phyloP scores from a whole-genome alignment of 2,113 vertebrate species.

The Centropus unirufus region DNA sequence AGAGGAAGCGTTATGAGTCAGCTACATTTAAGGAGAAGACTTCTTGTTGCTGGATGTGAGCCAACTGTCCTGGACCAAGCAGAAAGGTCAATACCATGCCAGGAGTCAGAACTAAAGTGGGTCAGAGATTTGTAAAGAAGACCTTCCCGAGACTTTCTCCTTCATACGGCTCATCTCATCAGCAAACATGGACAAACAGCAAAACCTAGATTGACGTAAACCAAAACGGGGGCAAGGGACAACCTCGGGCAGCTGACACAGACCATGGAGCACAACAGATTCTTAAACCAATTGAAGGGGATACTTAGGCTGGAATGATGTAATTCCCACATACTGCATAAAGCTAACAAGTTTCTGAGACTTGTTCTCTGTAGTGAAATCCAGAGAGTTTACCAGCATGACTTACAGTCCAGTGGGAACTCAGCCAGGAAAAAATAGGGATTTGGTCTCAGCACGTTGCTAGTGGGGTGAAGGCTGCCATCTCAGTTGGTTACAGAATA shows the following conservation, averaged over 20 bases:
- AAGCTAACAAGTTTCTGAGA: not conserved
- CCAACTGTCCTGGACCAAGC: not conserved
- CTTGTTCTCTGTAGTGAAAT: not conserved
- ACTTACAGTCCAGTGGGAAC: not conserved
- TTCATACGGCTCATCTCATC: not conserved
- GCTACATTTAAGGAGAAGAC: not conserved
- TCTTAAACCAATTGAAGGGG: not conserved
- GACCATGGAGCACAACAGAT: not conserved
- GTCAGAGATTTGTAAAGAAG: not conserved
- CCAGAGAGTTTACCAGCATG: not conserved
- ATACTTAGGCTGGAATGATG: not conserved
- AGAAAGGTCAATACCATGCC: not conserved
- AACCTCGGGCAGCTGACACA: not conserved
- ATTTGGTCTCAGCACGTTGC: not conserved
- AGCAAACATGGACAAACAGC: not conserved
- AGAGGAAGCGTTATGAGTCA: not conserved
- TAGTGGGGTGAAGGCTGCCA: not conserved
- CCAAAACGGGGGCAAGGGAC: not conserved
- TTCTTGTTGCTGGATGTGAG: not conserved
- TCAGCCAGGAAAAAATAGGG: not conserved
- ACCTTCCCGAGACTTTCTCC: not conserved
- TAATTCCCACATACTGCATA: not conserved
- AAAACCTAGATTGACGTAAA: not conserved
- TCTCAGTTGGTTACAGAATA: not conserved
- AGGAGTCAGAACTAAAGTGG: not conserved